Evolutionary conservation across 1,140 invertebrate genomes (phyloP).

Genomic region (Drosophila littoralis): DNA sequence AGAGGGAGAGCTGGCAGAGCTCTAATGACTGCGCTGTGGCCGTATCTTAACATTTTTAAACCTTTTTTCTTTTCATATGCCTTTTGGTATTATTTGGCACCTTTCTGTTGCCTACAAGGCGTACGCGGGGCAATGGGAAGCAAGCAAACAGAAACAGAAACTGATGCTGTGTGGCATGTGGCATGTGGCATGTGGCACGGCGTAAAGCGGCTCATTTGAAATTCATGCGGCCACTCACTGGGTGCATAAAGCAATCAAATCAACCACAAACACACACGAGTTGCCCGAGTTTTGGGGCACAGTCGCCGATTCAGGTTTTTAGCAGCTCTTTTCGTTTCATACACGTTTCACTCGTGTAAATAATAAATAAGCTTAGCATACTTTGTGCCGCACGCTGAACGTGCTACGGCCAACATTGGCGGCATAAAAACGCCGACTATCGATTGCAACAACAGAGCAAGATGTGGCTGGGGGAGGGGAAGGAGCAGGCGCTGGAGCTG

Average conservation of each 20-base stretch:
- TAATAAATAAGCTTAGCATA: conserved; percentile 82
- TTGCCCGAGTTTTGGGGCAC: neutral
- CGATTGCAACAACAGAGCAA: conserved; percentile 56
- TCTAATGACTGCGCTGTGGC: conserved; percentile 68
- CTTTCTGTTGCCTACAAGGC: conserved; percentile 25
- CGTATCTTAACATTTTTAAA: conserved; percentile 49
- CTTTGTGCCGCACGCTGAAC: conserved; percentile 69
- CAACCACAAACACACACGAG: conserved; percentile 70
- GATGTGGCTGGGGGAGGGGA: neutral
- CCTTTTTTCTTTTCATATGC: conserved; percentile 29
- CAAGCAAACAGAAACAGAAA: neutral
- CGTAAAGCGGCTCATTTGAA: conserved; percentile 69
- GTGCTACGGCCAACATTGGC: conserved; percentile 43
- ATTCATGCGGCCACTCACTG: conserved; percentile 83
- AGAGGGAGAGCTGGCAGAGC: neutral
- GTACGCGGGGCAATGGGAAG: neutral
- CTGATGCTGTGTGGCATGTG: neutral
- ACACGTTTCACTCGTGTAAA: conserved; percentile 80
- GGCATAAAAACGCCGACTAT: conserved; percentile 55
- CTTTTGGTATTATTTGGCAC: conserved; percentile 33
- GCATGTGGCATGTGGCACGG: conserved; percentile 1
- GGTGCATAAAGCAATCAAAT: conserved; percentile 84
- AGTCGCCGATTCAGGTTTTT: conserved; percentile 29
- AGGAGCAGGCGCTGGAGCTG: neutral
- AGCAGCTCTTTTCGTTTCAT: conserved; percentile 69